phyloP scores from a whole-genome alignment of 64 coral and sea anemone genomes.

The Exaiptasia diaphana region DNA sequence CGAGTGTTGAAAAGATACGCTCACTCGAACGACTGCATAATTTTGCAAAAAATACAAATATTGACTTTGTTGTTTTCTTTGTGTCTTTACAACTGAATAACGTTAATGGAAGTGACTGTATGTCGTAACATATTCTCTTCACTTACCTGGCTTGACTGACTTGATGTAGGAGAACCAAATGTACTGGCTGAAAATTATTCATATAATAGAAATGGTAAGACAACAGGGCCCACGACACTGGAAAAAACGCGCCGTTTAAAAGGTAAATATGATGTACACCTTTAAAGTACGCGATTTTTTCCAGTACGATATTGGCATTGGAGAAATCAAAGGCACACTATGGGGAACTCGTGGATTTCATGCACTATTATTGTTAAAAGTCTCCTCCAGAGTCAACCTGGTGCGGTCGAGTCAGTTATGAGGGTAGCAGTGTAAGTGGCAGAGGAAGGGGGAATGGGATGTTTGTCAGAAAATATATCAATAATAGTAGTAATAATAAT shows the following conservation, averaged over 20 bases:
- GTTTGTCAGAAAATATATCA: too few species aligned
- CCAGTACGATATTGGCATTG: neutral
- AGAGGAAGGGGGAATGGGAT: too few species aligned
- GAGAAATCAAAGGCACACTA: too few species aligned
- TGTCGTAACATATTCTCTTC: neutral
- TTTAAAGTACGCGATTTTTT: neutral
- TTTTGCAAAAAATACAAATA: neutral
- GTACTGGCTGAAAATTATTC: conserved; percentile 10
- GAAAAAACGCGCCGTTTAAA: neutral
- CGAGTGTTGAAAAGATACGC: neutral
- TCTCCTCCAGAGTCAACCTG: too few species aligned
- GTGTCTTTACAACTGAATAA: too few species aligned
- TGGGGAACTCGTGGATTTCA: too few species aligned
- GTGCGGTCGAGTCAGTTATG: too few species aligned
- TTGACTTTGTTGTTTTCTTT: neutral
- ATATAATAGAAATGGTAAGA: neutral
- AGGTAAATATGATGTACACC: neutral
- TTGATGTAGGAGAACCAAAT: conserved; percentile 50
- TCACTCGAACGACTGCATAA: neutral
- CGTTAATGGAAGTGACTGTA: too few species aligned
- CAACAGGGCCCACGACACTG: neutral
- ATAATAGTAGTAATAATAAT: too few species aligned
- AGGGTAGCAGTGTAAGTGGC: too few species aligned
- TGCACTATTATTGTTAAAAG: too few species aligned
- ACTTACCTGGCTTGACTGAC: conserved; percentile 75